Evolutionary conservation across 92 coral and sea anemone species (phyloP).

Genomic region (Phenganax subtilis): DNA sequence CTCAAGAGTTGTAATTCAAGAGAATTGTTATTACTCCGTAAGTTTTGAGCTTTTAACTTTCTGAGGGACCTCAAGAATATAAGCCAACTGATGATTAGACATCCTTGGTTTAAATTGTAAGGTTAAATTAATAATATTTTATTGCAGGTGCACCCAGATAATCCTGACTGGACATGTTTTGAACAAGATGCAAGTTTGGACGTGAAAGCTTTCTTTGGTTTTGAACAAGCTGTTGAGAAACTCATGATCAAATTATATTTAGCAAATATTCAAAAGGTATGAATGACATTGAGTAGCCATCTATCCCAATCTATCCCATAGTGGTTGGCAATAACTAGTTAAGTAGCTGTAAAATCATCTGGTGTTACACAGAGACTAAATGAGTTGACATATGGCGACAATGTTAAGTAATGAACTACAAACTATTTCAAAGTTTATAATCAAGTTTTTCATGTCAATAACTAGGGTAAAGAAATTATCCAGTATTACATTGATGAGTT

Average conservation of each 20-base stretch:
- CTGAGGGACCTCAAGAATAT: slow-evolving; percentile 13
- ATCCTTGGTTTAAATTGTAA: slow-evolving; percentile 27
- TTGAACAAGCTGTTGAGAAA: slow-evolving; percentile 95
- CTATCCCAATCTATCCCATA: too few species aligned
- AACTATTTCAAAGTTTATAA: not conserved
- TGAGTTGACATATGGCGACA: not conserved
- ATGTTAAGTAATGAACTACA: not conserved
- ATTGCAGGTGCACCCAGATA: slow-evolving; percentile 85
- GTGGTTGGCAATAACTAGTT: too few species aligned
- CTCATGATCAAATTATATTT: slow-evolving; percentile 82
- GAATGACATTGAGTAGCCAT: not conserved
- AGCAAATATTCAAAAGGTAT: slow-evolving; percentile 83
- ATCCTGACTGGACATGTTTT: slow-evolving; percentile 98
- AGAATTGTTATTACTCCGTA: slow-evolving; percentile 89
- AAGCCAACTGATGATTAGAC: too few species aligned
- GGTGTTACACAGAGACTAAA: too few species aligned
- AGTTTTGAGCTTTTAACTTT: slow-evolving; percentile 41
- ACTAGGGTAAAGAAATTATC: slow-evolving; percentile 91
- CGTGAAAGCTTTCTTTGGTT: slow-evolving; percentile 94
- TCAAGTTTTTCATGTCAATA: slow-evolving; percentile 5
- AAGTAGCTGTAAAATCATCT: too few species aligned
- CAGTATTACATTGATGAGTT: slow-evolving; percentile 91
- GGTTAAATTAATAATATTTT: not conserved
- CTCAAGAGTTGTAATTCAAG: slow-evolving; percentile 77
- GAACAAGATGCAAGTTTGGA: slow-evolving; percentile 98